Conservation (phyloP, 1,140 invertebrate species). For the Neodiprion pinetum region DNA sequence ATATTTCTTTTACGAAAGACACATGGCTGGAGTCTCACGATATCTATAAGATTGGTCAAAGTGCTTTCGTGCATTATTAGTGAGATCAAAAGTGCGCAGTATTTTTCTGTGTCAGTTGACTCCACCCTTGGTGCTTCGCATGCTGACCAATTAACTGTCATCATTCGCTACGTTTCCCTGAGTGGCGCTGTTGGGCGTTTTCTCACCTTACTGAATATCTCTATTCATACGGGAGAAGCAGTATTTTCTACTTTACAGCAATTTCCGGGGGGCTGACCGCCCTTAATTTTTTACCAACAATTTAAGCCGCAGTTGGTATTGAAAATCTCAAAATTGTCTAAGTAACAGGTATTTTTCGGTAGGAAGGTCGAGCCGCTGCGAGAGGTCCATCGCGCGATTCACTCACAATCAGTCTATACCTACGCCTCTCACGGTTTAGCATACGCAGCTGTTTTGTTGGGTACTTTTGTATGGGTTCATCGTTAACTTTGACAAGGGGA, state of each 20-base stretch:
- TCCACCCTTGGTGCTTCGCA: neutral
- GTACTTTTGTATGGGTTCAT: neutral
- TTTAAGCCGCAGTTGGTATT: conserved; percentile 1
- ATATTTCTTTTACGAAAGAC: no score
- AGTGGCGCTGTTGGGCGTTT: neutral
- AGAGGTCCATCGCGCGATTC: neutral
- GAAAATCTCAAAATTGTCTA: conserved; percentile 15
- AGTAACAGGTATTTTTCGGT: conserved; percentile 17
- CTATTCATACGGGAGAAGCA: neutral
- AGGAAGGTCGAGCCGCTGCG: conserved; percentile 14
- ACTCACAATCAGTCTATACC: neutral
- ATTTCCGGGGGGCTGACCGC: neutral
- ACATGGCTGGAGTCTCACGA: no score
- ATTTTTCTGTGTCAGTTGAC: neutral
- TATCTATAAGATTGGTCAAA: neutral
- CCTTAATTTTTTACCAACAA: conserved; percentile 11
- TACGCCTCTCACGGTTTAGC: neutral
- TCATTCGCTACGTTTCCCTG: neutral
- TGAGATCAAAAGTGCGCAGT: conserved; percentile 2
- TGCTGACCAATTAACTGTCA: neutral
- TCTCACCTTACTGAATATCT: neutral
- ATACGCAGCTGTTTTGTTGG: neutral
- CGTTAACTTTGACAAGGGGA: conserved; percentile 18
- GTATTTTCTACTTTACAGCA: neutral
- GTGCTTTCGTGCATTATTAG: neutral